phyloP scores from a whole-genome alignment of 2,888 invertebrate species.

The Thelaira solivaga region DNA sequence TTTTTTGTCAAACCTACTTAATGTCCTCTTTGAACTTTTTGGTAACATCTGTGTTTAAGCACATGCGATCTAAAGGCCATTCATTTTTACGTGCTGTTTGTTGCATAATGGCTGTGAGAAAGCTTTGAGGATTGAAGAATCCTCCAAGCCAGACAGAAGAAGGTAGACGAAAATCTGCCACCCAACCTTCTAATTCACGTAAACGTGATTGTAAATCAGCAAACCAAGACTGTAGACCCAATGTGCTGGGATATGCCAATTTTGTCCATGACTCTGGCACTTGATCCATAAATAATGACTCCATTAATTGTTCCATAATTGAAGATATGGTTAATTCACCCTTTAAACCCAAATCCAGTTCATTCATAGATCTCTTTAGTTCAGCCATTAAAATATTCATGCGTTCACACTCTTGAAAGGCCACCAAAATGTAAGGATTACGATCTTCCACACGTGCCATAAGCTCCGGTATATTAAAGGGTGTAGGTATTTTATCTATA shows the following conservation, averaged over 20 bases:
- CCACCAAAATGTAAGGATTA: slow-evolving; percentile 94
- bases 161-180: slow-evolving; percentile 91
- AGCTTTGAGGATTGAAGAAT: slow-evolving; percentile 97
- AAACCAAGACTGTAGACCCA: slow-evolving; percentile 91
- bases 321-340: slow-evolving; percentile 95
- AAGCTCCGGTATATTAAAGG: slow-evolving; percentile 90
- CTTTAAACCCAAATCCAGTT: slow-evolving; percentile 92
- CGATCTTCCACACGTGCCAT: slow-evolving; percentile 92
- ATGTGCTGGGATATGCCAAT: slow-evolving; percentile 91
- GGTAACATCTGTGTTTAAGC: slow-evolving; percentile 95
- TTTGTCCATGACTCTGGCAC: slow-evolving; percentile 92
- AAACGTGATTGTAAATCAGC: slow-evolving; percentile 88
- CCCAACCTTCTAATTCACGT: slow-evolving; percentile 91
- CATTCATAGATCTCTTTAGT: slow-evolving; percentile 87
- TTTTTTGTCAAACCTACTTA: slow-evolving; percentile 78
- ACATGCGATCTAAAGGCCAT: slow-evolving; percentile 97
- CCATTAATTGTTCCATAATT: slow-evolving; percentile 93
- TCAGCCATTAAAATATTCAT: slow-evolving; percentile 93
- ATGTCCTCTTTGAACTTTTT: slow-evolving; percentile 92
- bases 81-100: slow-evolving; percentile 97
- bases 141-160: slow-evolving; percentile 95
- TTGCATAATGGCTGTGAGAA: slow-evolving; percentile 98
- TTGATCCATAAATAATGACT: slow-evolving; percentile 90
- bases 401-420: slow-evolving; percentile 94
- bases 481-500: slow-evolving; percentile 90